A percentile compares a stretch with the other conserved stretches of the same genome.
Conservation (phyloP, 2,113 vertebrate genomes). For the Pristiophorus japonicus region DNA sequence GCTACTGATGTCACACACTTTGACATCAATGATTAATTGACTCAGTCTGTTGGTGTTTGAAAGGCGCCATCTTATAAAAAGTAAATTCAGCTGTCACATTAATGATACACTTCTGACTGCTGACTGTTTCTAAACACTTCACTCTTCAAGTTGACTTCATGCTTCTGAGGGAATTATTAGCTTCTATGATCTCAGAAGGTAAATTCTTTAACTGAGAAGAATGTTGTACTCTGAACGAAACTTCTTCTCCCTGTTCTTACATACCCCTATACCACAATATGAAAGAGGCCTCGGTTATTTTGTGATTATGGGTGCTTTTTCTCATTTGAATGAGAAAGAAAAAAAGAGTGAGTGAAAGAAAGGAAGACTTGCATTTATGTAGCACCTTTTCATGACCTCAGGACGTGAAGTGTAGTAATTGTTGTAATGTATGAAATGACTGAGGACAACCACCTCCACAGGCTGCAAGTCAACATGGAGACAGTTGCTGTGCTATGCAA, state of each 20-base stretch:
- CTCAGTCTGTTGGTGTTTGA: background rate
- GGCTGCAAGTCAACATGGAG: no score
- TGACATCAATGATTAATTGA: background rate
- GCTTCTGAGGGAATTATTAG: background rate
- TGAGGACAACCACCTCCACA: no score
- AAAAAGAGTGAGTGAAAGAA: no score
- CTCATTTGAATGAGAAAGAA: background rate
- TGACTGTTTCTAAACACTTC: conserved; percentile 4
- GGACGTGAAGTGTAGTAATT: no score
- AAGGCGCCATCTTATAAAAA: background rate
- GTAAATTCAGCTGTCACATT: conserved; percentile 13
- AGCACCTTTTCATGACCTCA: no score
- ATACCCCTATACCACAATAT: background rate
- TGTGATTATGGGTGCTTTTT: background rate
- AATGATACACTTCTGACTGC: background rate
- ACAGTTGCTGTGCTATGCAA: no score
- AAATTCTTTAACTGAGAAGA: background rate
- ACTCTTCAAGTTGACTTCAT: background rate
- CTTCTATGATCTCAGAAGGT: background rate
- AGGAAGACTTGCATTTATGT: no score
- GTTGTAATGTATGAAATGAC: no score
- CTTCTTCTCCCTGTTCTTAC: background rate
- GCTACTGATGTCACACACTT: background rate
- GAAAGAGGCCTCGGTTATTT: background rate
- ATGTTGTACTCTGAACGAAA: background rate